Evolutionary conservation across 2,113 vertebrate genomes (phyloP).

Genomic region (Camelus bactrianus): DNA sequence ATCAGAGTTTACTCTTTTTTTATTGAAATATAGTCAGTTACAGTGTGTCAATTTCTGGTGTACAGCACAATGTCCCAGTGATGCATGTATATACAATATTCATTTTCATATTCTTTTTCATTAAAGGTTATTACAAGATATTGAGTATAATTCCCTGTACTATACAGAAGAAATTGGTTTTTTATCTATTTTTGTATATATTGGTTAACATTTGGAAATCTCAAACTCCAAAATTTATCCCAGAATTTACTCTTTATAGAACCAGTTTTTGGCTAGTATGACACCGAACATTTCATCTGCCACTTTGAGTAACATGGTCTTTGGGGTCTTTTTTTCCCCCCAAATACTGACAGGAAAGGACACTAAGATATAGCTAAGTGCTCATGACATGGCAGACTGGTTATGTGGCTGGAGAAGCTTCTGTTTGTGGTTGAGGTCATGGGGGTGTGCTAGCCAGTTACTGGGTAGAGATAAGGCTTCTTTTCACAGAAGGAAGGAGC

Average conservation of each 20-base stretch:
- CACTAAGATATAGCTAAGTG: neutral
- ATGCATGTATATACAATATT: too few relatives aligned
- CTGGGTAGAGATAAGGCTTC: neutral
- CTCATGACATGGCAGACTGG: neutral
- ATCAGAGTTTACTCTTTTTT: neutral
- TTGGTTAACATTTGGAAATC: too few relatives aligned
- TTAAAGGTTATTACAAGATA: too few relatives aligned
- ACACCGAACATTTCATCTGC: neutral
- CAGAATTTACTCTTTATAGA: neutral
- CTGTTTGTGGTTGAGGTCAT: neutral
- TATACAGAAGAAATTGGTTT: too few relatives aligned
- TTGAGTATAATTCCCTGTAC: too few relatives aligned
- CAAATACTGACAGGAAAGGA: neutral
- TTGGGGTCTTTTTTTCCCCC: neutral
- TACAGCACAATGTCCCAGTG: too few relatives aligned
- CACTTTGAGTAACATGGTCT: neutral
- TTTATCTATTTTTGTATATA: too few relatives aligned
- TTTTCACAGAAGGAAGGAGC: slow-evolving; percentile 21
- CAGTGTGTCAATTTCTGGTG: too few relatives aligned
- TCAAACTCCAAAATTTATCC: too few relatives aligned
- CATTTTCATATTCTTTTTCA: too few relatives aligned
- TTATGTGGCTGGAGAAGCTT: slow-evolving; percentile 1
- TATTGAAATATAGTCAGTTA: too few relatives aligned
- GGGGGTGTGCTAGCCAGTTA: neutral
- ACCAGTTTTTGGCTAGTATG: neutral